Conservation (phyloP, 2,888 invertebrate genomes). For the Pimpla rufipes region DNA sequence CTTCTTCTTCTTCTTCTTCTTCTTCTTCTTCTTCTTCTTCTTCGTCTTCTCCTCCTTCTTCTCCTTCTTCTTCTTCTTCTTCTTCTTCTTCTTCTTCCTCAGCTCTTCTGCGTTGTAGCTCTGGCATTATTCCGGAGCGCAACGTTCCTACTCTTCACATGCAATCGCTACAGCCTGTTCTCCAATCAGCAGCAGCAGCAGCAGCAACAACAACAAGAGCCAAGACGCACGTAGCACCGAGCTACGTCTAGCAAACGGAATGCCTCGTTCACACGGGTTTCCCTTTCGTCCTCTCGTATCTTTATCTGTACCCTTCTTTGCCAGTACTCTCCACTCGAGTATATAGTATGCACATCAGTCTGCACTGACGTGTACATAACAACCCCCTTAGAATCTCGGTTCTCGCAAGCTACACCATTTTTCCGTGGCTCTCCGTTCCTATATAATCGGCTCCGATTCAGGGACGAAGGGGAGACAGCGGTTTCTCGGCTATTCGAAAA, state of each 20-base stretch:
- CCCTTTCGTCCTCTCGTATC: constrained; percentile 55
- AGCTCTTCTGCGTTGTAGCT: neutral
- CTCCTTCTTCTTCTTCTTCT: constrained; percentile 19
- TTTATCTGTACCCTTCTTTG: constrained; percentile 20
- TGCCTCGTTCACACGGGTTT: constrained; percentile 64
- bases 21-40: constrained; percentile 20
- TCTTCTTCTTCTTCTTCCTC: constrained; percentile 17
- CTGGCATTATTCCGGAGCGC: constrained; percentile 22
- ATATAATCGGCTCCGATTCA: neutral
- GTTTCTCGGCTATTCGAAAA: no score
- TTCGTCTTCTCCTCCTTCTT: constrained; percentile 22
- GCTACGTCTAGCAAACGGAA: constrained; percentile 50
- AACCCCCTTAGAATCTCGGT: neutral
- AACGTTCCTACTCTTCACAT: constrained; percentile 14
- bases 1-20: constrained; percentile 1
- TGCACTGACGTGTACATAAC: neutral
- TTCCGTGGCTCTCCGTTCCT: neutral
- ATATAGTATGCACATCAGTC: constrained; percentile 19
- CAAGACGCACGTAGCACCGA: constrained; percentile 19
- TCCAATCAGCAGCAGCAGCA: constrained; percentile 32
- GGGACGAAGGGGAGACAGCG: no score
- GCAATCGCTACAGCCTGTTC: constrained; percentile 20
- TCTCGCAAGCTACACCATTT: constrained; percentile 9
- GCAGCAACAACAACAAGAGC: constrained; percentile 6
- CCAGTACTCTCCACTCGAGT: neutral